Evolutionary conservation across 2,797 vertebrate species (phyloP).

Genomic region (Micrastur ruficollis): DNA sequence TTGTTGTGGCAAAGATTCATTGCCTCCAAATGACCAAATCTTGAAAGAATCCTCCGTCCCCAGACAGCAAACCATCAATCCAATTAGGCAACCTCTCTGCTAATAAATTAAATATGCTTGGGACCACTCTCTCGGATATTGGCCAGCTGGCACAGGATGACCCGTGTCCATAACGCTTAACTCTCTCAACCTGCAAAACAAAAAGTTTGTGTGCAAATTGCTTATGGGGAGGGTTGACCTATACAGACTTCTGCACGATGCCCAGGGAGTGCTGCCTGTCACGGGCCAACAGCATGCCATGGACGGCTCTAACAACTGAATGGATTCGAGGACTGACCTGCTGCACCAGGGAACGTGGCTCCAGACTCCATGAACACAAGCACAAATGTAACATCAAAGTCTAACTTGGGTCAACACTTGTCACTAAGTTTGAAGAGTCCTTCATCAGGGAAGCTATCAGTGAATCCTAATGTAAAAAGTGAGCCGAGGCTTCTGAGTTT

Average conservation of each 20-base stretch:
- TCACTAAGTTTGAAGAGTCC: not conserved
- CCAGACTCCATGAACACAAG: not conserved
- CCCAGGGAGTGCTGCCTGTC: not conserved
- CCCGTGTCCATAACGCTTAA: not conserved
- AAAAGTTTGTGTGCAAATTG: not conserved
- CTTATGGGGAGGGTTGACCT: not conserved
- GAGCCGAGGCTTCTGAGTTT: not conserved
- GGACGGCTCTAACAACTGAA: not conserved
- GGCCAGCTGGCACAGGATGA: not conserved
- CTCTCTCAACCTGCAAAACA: not conserved
- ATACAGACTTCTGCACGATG: not conserved
- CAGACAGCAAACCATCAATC: not conserved
- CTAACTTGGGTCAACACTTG: not conserved
- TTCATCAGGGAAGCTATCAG: not conserved
- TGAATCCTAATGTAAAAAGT: fast-evolving
- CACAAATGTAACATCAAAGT: not conserved
- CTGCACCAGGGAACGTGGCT: not conserved
- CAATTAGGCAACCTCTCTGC: not conserved
- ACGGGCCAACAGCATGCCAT: fast-evolving
- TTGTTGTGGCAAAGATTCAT: not conserved
- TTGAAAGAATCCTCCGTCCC: not conserved
- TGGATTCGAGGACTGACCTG: not conserved
- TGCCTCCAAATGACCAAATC: not conserved
- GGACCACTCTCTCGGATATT: not conserved
- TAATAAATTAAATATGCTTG: not conserved